Evolutionary conservation across 2,888 invertebrate genomes (phyloP).

Genomic region (Sthenelais limicola): DNA sequence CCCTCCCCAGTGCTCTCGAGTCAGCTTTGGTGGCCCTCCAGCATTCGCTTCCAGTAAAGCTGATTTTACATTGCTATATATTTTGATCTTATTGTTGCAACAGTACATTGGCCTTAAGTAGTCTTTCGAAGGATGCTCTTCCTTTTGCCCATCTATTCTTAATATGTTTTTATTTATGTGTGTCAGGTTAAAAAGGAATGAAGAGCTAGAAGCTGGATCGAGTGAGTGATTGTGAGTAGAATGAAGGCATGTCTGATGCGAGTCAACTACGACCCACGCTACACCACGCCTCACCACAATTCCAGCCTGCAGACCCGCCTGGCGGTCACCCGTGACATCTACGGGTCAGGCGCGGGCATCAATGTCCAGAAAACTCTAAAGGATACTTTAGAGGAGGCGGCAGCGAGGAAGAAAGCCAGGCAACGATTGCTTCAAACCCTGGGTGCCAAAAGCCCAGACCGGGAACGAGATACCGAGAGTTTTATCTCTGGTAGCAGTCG

Average conservation of each 20-base stretch:
- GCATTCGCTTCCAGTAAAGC: too few relatives aligned
- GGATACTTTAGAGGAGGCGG: slow-evolving; percentile 36
- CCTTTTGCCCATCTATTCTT: too few relatives aligned
- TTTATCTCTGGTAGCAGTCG: not conserved
- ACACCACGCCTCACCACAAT: slow-evolving; percentile 45
- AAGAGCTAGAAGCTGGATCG: too few relatives aligned
- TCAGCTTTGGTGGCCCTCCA: too few relatives aligned
- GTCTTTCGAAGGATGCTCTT: too few relatives aligned
- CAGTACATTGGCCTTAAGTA: too few relatives aligned
- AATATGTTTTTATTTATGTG: too few relatives aligned
- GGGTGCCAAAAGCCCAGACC: not conserved
- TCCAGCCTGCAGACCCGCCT: slow-evolving; percentile 22
- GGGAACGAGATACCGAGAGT: slow-evolving; percentile 5
- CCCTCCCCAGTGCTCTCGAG: too few relatives aligned
- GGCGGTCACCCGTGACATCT: slow-evolving; percentile 33
- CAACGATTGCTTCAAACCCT: slow-evolving; percentile 6
- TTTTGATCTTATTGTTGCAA: too few relatives aligned
- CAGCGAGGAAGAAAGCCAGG: slow-evolving; percentile 12
- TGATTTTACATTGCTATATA: too few relatives aligned
- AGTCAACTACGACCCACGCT: slow-evolving; percentile 50
- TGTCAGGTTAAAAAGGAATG: too few relatives aligned
- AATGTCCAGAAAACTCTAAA: slow-evolving; percentile 7
- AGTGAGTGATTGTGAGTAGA: too few relatives aligned
- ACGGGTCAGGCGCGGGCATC: slow-evolving; percentile 25
- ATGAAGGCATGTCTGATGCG: slow-evolving; percentile 52